Percentiles rank a stretch among this genome's conserved stretches.
Evolutionary conservation across 2,113 vertebrate genomes (phyloP).

Genomic region (Beaufortia kweichowensis): DNA sequence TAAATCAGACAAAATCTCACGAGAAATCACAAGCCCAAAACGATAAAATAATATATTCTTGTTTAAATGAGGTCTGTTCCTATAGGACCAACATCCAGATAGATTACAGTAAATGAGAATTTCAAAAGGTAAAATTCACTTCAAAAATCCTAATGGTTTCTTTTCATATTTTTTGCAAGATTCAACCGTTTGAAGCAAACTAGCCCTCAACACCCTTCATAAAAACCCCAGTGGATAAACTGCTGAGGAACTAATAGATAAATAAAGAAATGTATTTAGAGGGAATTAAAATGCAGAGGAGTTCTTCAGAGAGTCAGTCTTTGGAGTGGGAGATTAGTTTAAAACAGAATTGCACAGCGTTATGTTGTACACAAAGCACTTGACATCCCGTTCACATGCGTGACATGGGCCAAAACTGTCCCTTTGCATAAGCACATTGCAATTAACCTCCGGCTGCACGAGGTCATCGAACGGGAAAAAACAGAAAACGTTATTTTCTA

Average conservation of each 20-base stretch:
- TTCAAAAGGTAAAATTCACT: background rate
- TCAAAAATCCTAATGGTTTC: background rate
- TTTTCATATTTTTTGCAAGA: too few relatives aligned
- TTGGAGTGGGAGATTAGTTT: conserved; percentile 64
- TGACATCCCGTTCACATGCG: conserved; percentile 55
- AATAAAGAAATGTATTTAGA: conserved; percentile 54
- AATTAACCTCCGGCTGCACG: conserved; percentile 70
- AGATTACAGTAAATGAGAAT: background rate
- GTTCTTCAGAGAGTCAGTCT: conserved; percentile 54
- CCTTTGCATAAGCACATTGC: conserved; percentile 61
- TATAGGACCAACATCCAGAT: too few relatives aligned
- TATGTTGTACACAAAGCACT: conserved; percentile 61
- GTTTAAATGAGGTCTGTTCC: too few relatives aligned
- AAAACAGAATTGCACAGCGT: conserved; percentile 59
- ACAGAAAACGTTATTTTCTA: conserved; percentile 57
- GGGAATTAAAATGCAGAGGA: conserved; percentile 62
- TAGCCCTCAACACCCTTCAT: background rate
- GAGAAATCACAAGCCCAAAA: too few relatives aligned
- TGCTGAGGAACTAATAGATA: conserved; percentile 29
- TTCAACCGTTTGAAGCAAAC: too few relatives aligned
- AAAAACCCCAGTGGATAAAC: background rate
- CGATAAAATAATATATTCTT: too few relatives aligned
- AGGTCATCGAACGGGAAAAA: conserved; percentile 57
- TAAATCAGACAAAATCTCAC: too few relatives aligned
- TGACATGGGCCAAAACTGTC: conserved; percentile 58